phyloP scores from a whole-genome alignment of 2,888 invertebrate species.

The Sylvicola cinctus region DNA sequence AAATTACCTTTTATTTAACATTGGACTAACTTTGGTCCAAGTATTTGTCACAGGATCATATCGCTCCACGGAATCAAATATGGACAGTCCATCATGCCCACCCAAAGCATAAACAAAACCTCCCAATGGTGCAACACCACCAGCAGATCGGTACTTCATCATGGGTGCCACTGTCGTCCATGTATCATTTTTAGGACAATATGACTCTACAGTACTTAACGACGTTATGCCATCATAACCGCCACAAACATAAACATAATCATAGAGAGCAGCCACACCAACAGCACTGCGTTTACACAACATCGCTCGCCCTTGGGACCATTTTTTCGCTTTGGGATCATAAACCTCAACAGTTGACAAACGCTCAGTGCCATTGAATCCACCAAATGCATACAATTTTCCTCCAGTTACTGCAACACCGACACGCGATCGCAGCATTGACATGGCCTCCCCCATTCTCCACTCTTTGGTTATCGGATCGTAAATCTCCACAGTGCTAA shows the following conservation, averaged over 20 bases:
- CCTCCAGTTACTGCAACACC: slow-evolving; percentile 69
- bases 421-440: slow-evolving; percentile 55
- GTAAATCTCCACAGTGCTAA: slow-evolving; percentile 68
- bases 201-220: slow-evolving; percentile 59
- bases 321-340: slow-evolving; percentile 46
- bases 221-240: slow-evolving; percentile 74
- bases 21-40: slow-evolving; percentile 56
- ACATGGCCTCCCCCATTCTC: slow-evolving; percentile 64
- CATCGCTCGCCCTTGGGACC: slow-evolving; percentile 63
- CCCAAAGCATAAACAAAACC: slow-evolving; percentile 65
- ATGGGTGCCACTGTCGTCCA: slow-evolving; percentile 41
- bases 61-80: slow-evolving; percentile 69
- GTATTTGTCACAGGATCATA: slow-evolving; percentile 51
- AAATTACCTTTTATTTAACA: slow-evolving; percentile 45
- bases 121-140: slow-evolving; percentile 41
- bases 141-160: slow-evolving; percentile 37
- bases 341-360: slow-evolving; percentile 70
- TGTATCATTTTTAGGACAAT: slow-evolving; percentile 46
- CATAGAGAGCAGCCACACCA: slow-evolving; percentile 59
- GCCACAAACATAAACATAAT: slow-evolving; percentile 63
- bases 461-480: slow-evolving; percentile 50
- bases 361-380: slow-evolving; percentile 67
- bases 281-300: slow-evolving; percentile 61
- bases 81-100: slow-evolving; percentile 73
- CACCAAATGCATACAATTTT: slow-evolving; percentile 59